These are phyloP conservation scores for Oxygymnocypris stewartii DNA, from an alignment of 2,113 vertebrate genomes.

Conservation along the genomic window DNA sequence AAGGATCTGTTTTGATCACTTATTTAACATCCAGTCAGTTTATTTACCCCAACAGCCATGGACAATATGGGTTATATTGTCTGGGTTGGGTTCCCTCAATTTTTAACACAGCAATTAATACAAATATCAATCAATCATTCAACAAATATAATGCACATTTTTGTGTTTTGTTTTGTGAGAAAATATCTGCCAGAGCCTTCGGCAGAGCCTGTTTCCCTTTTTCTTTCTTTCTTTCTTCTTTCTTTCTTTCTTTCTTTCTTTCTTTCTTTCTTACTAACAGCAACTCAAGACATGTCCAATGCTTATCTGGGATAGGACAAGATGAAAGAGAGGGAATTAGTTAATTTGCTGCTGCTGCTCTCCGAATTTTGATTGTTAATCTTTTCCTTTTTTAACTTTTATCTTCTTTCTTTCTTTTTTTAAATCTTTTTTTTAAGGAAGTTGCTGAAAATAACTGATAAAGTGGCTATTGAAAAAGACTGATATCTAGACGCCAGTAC, in stretches of 20 bases:
- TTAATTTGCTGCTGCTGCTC: neutral
- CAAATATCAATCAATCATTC: neutral
- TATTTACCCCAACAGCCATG: neutral
- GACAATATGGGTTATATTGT: neutral
- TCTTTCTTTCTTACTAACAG: neutral
- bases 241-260: neutral
- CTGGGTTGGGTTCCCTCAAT: neutral
- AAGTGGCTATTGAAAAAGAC: neutral
- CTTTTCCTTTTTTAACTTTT: neutral
- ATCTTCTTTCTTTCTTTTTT: neutral
- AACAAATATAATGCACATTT: neutral
- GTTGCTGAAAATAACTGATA: constrained; percentile 9
- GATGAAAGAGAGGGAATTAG: neutral
- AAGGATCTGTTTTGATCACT: constrained; percentile 23
- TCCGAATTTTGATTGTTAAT: neutral
- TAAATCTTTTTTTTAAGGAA: neutral
- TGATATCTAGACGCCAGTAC: neutral
- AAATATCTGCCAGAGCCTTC: neutral
- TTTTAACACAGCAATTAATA: neutral
- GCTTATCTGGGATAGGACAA: neutral
- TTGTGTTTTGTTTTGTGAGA: neutral
- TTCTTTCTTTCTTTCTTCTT: neutral
- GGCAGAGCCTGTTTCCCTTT: too few species aligned
- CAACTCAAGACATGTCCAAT: neutral
- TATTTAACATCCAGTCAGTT: neutral